phyloP scores from a whole-genome alignment of 2,888 invertebrate genomes.

The Netelia fuscicornis region DNA sequence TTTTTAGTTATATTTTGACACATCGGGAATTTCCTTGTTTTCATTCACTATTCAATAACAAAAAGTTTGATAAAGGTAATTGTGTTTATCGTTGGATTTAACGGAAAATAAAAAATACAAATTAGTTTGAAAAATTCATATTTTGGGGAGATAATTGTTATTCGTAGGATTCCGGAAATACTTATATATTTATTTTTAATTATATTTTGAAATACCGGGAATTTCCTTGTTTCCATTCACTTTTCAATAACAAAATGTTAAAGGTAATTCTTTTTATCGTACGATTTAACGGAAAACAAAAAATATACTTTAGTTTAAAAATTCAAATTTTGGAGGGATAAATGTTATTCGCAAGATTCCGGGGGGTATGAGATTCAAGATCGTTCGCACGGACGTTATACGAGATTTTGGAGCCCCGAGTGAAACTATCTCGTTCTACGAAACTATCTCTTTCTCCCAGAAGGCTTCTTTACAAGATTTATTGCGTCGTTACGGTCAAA shows the following conservation, averaged over 20 bases:
- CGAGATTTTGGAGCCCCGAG: slow-evolving; percentile 35
- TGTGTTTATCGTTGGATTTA: no score
- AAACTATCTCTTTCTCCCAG: neutral
- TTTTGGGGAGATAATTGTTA: neutral
- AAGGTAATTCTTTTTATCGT: no score
- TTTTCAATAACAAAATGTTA: no score
- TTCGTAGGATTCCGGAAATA: neutral
- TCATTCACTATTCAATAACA: no score
- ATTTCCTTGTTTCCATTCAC: no score
- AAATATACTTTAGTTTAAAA: neutral
- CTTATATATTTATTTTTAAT: no score
- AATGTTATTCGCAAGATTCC: neutral
- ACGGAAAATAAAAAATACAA: no score
- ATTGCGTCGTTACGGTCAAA: slow-evolving; percentile 58
- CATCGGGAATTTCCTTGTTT: no score
- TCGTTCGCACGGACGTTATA: slow-evolving; percentile 7
- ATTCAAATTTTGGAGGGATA: neutral
- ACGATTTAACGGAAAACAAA: no score
- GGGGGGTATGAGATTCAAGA: neutral
- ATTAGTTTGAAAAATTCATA: neutral
- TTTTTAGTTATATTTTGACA: no score
- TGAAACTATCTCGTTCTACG: slow-evolving; percentile 27
- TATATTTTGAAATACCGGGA: no score
- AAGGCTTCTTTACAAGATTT: slow-evolving; percentile 67
- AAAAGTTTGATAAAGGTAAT: no score